phyloP scores from a whole-genome alignment of 2,888 invertebrate genomes.

The Noctua fimbriata region DNA sequence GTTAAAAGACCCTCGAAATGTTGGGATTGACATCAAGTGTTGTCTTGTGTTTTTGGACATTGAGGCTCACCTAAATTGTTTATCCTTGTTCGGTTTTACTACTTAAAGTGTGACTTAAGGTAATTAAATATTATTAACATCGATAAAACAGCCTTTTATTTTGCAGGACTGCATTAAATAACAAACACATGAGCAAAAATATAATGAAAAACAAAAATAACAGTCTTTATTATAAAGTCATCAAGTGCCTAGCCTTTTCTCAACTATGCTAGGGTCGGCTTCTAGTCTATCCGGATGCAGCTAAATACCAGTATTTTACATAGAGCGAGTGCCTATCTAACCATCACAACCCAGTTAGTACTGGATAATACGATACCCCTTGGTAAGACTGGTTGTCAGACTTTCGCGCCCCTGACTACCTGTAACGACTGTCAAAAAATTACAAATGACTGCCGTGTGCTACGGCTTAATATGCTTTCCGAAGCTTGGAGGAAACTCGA shows the following conservation, averaged over 20 bases:
- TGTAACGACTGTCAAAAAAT: not conserved
- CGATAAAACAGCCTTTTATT: not conserved
- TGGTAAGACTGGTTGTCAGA: not conserved
- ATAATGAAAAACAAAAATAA: not conserved
- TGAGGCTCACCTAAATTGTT: not conserved
- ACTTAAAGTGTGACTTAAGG: not conserved
- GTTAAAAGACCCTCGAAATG: conserved; percentile 31
- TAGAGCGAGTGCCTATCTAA: not conserved
- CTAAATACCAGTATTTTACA: not conserved
- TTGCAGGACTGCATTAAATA: not conserved
- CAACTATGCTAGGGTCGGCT: not conserved
- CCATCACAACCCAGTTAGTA: not conserved
- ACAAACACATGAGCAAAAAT: not conserved
- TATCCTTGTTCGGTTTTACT: not conserved
- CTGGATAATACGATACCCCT: not conserved
- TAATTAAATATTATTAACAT: not conserved
- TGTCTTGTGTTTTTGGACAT: conserved; percentile 24
- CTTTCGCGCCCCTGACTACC: not conserved
- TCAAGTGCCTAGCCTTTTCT: not conserved
- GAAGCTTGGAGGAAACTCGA: not conserved
- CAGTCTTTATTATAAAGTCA: not conserved
- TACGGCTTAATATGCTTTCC: not conserved
- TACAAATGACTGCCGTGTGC: not conserved
- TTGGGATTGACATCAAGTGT: conserved; percentile 31
- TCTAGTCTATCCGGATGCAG: not conserved